Conservation (phyloP, 2,888 invertebrate genomes). For the Agrilus cyanescens region DNA sequence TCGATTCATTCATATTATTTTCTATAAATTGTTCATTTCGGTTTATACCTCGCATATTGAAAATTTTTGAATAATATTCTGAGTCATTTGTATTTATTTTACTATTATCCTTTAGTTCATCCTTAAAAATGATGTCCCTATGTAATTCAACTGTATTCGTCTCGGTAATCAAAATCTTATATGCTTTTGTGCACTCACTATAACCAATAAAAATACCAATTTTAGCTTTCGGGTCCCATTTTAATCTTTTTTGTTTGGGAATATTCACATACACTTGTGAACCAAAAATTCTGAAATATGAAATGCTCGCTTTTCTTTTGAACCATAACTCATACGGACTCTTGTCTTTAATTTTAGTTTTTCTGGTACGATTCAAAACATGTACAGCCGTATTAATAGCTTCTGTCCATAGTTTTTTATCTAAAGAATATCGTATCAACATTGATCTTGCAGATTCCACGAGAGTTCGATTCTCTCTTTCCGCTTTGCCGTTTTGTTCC, state of each 20-base stretch:
- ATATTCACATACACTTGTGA: slow-evolving; percentile 23
- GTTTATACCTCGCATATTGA: no score
- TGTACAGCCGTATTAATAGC: slow-evolving; percentile 19
- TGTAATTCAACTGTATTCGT: slow-evolving; percentile 11
- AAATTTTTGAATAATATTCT: no score
- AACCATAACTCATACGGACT: slow-evolving; percentile 29
- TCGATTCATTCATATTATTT: no score
- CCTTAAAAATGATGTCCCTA: slow-evolving; percentile 13
- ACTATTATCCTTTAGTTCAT: no score
- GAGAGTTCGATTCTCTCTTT: slow-evolving; percentile 26
- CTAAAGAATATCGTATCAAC: slow-evolving; percentile 17
- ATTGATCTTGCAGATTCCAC: slow-evolving; percentile 24
- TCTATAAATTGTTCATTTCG: no score
- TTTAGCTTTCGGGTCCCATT: slow-evolving; percentile 25
- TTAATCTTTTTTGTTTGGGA: slow-evolving; percentile 24
- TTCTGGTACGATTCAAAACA: slow-evolving; percentile 15
- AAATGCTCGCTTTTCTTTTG: slow-evolving; percentile 23
- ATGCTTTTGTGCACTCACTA: slow-evolving; percentile 17
- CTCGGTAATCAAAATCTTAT: slow-evolving; percentile 12
- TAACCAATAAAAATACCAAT: slow-evolving; percentile 28
- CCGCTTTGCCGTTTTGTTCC: slow-evolving; percentile 28
- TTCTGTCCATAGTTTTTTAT: slow-evolving; percentile 24
- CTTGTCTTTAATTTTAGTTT: slow-evolving; percentile 9
- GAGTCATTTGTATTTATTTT: no score
- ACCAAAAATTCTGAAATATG: slow-evolving; percentile 29